Evolutionary conservation across 2,888 invertebrate genomes (phyloP), one percentile per base, ranked within the genome.

Genomic region (Neoaliturus tenellus): DNA sequence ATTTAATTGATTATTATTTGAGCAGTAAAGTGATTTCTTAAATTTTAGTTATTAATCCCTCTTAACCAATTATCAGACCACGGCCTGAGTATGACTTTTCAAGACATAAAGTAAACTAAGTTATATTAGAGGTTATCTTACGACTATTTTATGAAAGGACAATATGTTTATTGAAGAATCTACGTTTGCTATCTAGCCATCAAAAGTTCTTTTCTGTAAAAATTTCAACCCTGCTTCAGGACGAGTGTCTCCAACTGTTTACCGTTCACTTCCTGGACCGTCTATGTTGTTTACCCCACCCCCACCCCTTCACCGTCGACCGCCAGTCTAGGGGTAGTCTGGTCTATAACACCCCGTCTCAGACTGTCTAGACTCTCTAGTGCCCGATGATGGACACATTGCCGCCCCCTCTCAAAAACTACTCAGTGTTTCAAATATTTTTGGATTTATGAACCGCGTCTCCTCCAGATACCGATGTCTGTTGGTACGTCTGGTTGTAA

Each of bases 341-440:
- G 44, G 35, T 69, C 35, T 39, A 69, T 69, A 69, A 69, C 69
- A 69, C 69, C 39, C 69, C 28, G 35, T 39, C 69, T 35, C n/a
- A n/a, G 10, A 44, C 41, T 25, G 73, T 75, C 73, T 75, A 75
- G 73, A 75, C 73, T 1, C 17, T 75, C 73, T 28, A 75, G 73
- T 39, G 73, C 44, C 28, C 73, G 73, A 75, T 75, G 73, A 75
- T 75, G 73, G 73, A 75, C 73, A 75, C 73, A 75, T 75, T 75
- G 73, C 73, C 73, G 39, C 20, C 73, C 73, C 73, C 69, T 69
- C 39, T 69, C 23, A 69, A 39, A 69, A 69, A 69, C 69, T 69
- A 69, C 69, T 69, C 69, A 69, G 69, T 69, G 73, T 39, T 75
- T 75, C 6, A 75, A 75, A 75, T 75, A 75, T 75, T 75, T 39